Evolutionary conservation across 1,140 invertebrate genomes (phyloP).

Genomic region (Rhizoglyphus robini): DNA sequence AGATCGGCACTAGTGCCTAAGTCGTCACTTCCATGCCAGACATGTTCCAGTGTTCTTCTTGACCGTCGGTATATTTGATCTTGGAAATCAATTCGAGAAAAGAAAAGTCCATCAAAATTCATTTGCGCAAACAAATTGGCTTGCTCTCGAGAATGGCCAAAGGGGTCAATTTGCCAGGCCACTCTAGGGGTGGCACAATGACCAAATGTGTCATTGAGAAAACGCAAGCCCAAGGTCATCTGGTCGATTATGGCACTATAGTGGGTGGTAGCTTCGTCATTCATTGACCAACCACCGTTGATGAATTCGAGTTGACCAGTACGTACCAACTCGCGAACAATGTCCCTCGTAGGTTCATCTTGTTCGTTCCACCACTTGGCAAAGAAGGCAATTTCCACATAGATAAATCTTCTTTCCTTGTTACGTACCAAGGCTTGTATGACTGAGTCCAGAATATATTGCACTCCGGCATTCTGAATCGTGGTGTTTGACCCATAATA

Average conservation of each 20-base stretch:
- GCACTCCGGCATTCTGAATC: conserved; percentile 45
- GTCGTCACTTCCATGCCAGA: conserved; percentile 22
- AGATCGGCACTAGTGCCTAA: background rate
- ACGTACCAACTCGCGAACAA: conserved; percentile 33
- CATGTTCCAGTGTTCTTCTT: conserved; percentile 16
- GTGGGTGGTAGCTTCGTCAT: conserved; percentile 81
- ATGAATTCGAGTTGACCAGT: conserved; percentile 75
- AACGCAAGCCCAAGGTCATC: conserved; percentile 51
- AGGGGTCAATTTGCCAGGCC: conserved; percentile 55
- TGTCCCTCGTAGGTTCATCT: conserved; percentile 40
- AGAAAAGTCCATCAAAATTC: conserved; percentile 24
- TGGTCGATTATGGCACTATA: conserved; percentile 90
- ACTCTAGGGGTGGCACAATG: conserved; percentile 42
- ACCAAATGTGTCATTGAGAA: conserved; percentile 48
- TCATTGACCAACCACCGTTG: conserved; percentile 94
- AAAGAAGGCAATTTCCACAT: conserved; percentile 69
- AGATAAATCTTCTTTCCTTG: conserved; percentile 46
- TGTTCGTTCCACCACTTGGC: conserved; percentile 80
- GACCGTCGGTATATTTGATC: conserved; percentile 15
- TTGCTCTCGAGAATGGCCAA: conserved; percentile 46
- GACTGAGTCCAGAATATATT: conserved; percentile 81
- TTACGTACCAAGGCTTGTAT: conserved; percentile 58
- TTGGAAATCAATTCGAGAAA: conserved; percentile 17
- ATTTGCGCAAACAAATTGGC: conserved; percentile 41
- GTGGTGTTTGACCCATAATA: conserved; percentile 25